Evolutionary conservation across 1,140 invertebrate genomes (phyloP), one percentile per base, ranked within the genome.

Genomic region (Myzus persicae): DNA sequence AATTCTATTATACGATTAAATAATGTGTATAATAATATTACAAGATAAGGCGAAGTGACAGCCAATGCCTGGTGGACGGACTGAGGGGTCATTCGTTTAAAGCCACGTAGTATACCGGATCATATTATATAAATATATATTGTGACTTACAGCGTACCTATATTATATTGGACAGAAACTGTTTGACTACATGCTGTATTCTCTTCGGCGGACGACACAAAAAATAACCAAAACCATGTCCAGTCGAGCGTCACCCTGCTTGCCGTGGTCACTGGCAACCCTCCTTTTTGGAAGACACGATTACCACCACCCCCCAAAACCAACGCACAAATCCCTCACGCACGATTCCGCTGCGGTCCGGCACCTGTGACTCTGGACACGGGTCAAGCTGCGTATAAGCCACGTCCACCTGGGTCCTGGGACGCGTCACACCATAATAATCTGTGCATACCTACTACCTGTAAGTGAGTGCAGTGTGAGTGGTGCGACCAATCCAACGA

Each of bases 341-440:
- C 31, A 14, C 82, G 24, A 40, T 6, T 26, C 82, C 38, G 38
- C 40, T 26, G 26, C 26, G 24, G 42, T 18, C 48, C 51, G 26
- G 5, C 89, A 90, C 89, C 89, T 90, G 89, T 90, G 89, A 59
- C 51, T 54, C 36, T 38, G 59, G 38, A 31, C 89, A n/a, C 20
- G 89, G 89, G 89, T 90, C 51, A 42, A 90, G 40, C 11, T 24
- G 89, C 59, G 40, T 44, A 18, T 31, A 84, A 42, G 5, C 82
- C 38, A 0, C 26, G 26, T 85, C 40, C 84, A 42, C 40, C 84
- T 85, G 59, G 59, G 59, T n/a, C 31, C n/a, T n/a, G 59, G 59
- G n/a, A 5, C 59, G 1, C 59, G 59, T 76, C 59, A 76, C n/a
- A 36, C n/a, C 14, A 5, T n/a, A 18, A n/a, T 20, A 18, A n/a